Percentiles rank a stretch among this genome's conserved stretches.
phyloP scores from a whole-genome alignment of 1,140 invertebrate species.

The Atta cephalotes region DNA sequence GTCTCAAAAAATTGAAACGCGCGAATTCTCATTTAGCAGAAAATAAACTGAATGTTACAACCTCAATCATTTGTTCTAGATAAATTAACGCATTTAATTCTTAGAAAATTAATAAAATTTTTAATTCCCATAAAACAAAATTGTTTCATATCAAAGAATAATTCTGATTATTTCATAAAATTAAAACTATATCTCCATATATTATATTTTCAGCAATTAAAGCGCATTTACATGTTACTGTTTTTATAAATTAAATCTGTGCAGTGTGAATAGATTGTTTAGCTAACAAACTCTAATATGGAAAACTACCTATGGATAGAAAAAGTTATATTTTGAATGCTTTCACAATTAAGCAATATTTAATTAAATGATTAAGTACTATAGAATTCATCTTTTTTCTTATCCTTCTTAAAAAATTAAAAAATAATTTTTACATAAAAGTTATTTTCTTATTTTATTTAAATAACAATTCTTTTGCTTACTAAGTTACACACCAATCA shows the following conservation, averaged over 20 bases:
- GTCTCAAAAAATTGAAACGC: not conserved
- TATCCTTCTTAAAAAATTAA: not conserved
- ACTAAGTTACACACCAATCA: not conserved
- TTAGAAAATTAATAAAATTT: not conserved
- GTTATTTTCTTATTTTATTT: not conserved
- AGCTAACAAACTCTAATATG: not conserved
- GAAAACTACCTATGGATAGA: not conserved
- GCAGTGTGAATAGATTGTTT: not conserved
- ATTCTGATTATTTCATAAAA: not conserved
- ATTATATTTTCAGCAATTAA: not conserved
- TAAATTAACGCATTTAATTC: slow-evolving; percentile 10
- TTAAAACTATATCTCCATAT: not conserved
- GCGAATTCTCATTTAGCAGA: not conserved
- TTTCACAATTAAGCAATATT: not conserved
- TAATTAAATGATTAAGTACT: not conserved
- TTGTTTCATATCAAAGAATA: not conserved
- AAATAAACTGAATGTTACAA: not conserved
- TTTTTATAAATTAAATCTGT: slow-evolving; percentile 1
- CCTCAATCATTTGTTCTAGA: not conserved
- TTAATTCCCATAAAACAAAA: not conserved
- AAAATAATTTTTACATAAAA: not conserved
- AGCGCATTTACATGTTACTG: slow-evolving; percentile 35
- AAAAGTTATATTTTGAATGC: not conserved
- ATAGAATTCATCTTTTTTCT: not conserved
- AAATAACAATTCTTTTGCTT: not conserved